Evolutionary conservation across 2,113 vertebrate species (phyloP).

Genomic region (Stercorarius parasiticus): DNA sequence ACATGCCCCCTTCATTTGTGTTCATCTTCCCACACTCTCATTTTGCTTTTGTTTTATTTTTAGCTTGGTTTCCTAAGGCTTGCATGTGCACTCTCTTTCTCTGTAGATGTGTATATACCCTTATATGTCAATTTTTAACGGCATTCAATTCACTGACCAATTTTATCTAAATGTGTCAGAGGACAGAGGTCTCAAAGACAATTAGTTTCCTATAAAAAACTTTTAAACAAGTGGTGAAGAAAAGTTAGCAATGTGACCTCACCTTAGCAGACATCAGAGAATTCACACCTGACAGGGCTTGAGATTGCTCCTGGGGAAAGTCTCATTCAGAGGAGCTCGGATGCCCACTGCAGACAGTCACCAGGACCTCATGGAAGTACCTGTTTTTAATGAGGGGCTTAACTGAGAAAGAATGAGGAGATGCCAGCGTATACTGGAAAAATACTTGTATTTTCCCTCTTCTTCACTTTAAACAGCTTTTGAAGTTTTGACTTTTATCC

Average conservation of each 20-base stretch:
- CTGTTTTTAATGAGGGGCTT: not conserved
- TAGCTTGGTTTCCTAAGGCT: not conserved
- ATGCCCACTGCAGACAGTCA: not conserved
- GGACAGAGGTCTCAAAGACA: not conserved
- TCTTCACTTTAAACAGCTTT: not conserved
- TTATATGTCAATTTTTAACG: not conserved
- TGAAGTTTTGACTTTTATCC: not conserved
- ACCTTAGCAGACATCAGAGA: not conserved
- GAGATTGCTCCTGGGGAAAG: not conserved
- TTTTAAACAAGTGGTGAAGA: not conserved
- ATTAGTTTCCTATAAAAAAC: not conserved
- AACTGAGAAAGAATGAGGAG: not conserved
- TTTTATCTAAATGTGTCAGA: not conserved
- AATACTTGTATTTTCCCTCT: not conserved
- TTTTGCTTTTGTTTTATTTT: not conserved
- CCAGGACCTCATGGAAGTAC: not conserved
- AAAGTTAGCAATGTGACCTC: not conserved
- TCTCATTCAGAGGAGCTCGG: not conserved
- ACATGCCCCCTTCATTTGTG: not conserved
- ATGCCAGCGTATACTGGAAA: not conserved
- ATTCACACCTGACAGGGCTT: not conserved
- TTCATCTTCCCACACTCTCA: not conserved
- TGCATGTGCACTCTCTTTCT: not conserved
- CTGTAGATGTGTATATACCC: not conserved
- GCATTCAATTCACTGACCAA: not conserved